These are phyloP conservation scores for Lipotes vexillifer DNA, from an alignment of 2,113 vertebrate species.

Conservation along the genomic window DNA sequence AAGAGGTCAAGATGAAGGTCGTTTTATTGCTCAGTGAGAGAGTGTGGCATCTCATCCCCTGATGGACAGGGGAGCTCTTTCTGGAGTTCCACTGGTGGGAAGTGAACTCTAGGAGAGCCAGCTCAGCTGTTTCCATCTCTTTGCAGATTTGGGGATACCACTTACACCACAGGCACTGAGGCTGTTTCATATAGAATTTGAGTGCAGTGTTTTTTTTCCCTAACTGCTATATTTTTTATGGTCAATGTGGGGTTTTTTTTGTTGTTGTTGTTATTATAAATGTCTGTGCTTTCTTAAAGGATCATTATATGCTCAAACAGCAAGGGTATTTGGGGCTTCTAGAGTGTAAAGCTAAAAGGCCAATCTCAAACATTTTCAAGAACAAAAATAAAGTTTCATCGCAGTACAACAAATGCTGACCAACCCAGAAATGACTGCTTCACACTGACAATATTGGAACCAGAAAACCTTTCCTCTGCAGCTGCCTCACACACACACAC, in stretches of 20 bases:
- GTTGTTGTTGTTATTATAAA: fast-evolving
- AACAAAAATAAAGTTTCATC: not conserved
- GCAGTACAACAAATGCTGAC: not conserved
- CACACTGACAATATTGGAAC: not conserved
- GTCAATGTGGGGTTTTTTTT: not conserved
- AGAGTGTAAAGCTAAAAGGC: not conserved
- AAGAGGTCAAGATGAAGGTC: not conserved
- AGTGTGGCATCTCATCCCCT: not conserved
- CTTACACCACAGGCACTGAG: not conserved
- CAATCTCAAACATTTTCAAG: not conserved
- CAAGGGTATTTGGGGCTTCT: not conserved
- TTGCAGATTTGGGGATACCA: not conserved
- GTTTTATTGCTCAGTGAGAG: not conserved
- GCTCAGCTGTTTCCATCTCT: not conserved
- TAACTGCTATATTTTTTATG: not conserved
- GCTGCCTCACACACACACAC: not conserved
- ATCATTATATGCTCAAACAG: not conserved
- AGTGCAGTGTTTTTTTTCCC: not conserved
- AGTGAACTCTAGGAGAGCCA: not conserved
- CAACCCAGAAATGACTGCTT: not conserved
- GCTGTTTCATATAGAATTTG: not conserved
- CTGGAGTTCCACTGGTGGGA: not conserved
- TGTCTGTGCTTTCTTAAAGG: not conserved
- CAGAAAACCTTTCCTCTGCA: not conserved
- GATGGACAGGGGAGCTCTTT: not conserved